Evolutionary conservation across 2,113 vertebrate species (phyloP), one percentile per base, ranked within the genome.

Genomic region (Oreochromis aureus): DNA sequence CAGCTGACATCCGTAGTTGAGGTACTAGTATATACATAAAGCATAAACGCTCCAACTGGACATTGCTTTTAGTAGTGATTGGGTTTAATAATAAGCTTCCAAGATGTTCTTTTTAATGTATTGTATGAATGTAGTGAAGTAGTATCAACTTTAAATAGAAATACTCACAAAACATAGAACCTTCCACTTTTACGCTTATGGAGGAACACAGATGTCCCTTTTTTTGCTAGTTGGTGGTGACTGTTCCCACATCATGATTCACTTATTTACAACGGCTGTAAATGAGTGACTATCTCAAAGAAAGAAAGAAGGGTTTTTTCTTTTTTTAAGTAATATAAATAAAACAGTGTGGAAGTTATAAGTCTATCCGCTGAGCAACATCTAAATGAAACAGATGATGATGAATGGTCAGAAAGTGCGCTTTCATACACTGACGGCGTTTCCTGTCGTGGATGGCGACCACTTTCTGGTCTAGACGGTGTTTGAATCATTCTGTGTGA

Each of bases 401-500:
- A 51, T 78, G 46, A 32, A 51, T 78, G 73, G 46, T 53, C 46
- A 78, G 46, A 78, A 78, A 78, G 6, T 32, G 46, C 44, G 10
- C 71, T 78, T 78, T 78, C 71, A 82, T 15, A 2, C 58, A 48
- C 51, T 19, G 7, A n/a, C 22, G 5, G 4, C 24, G 69, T 82
- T 78, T 90, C 91, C 90, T 87, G 71, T 59, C 32, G 51, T 73
- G 34, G 10, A 53, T 41, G 6, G 78, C 9, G 53, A 63, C 66
- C 54, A 24, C 22, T 41, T 18, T 85, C 78, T 81, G 39, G 93
- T 95, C 94, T 93, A 94, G 94, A 93, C 95, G 19, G 10, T 1
- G 34, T 89, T 93, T 95, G 95, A 94, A 90, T 95, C 94, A 95
- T 46, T 76, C 46, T 18, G 79, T 10, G 86, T 94, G 93, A 95